A percentile compares a stretch with the other conserved stretches of the same genome.
Evolutionary conservation across 2,113 vertebrate genomes (phyloP).

Genomic region (Periophthalmodon schlosseri): DNA sequence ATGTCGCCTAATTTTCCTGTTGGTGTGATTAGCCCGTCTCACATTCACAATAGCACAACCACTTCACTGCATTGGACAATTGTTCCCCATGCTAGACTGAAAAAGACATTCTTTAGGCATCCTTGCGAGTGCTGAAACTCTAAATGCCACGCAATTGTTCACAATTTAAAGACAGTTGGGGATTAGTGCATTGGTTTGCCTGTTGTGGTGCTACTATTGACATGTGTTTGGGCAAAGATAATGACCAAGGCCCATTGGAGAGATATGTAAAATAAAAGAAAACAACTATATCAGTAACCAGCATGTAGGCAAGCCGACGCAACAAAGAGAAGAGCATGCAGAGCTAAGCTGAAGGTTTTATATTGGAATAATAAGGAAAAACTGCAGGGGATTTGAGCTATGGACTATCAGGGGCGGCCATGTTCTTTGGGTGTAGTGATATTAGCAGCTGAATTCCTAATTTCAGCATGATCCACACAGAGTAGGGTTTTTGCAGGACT

Average conservation of each 20-base stretch:
- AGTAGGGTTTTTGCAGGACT: conserved; percentile 1
- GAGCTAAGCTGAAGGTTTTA: conserved; percentile 69
- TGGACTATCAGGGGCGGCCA: conserved; percentile 45
- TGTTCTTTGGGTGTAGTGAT: conserved; percentile 35
- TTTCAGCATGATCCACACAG: conserved; percentile 36
- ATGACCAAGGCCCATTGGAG: conserved; percentile 62
- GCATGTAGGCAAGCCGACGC: conserved; percentile 57
- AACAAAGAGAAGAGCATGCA: conserved; percentile 65
- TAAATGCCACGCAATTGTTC: conserved; percentile 70
- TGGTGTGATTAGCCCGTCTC: conserved; percentile 29
- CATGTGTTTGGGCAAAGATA: conserved; percentile 73
- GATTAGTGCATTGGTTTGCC: conserved; percentile 62
- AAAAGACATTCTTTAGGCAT: conserved; percentile 50
- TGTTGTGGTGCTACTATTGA: conserved; percentile 62
- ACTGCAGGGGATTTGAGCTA: conserved; percentile 51
- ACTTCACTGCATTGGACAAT: conserved; percentile 18
- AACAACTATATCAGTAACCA: conserved; percentile 66
- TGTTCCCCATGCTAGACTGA: conserved; percentile 34
- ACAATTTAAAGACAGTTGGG: conserved; percentile 39
- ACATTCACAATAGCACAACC: conserved; percentile 33
- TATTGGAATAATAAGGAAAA: conserved; percentile 68
- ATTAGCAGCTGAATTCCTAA: conserved; percentile 30
- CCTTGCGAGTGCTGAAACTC: conserved; percentile 30
- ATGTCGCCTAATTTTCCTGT: conserved; percentile 9
- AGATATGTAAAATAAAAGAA: conserved; percentile 54